phyloP scores from a whole-genome alignment of 2,888 invertebrate species.

The Bedellia somnulentella region DNA sequence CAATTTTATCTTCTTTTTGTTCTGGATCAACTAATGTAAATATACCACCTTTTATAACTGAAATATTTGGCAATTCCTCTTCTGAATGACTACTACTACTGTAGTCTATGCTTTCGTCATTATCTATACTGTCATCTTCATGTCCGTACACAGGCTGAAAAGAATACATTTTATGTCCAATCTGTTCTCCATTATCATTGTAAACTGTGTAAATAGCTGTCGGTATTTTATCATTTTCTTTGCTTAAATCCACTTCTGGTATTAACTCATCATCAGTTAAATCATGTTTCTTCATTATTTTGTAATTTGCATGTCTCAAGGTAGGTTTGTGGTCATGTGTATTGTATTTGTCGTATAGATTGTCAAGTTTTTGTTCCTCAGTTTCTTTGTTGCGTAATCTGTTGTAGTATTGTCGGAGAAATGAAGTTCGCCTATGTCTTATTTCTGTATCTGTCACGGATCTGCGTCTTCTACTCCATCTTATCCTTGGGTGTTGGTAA shows the following conservation, averaged over 20 bases:
- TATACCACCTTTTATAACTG: slow-evolving; percentile 46
- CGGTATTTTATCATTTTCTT: slow-evolving; percentile 29
- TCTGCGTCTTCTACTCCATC: slow-evolving; percentile 74
- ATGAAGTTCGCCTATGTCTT: slow-evolving; percentile 37
- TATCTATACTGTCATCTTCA: slow-evolving; percentile 25
- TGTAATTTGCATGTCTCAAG: slow-evolving; percentile 44
- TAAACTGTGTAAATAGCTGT: slow-evolving; percentile 49
- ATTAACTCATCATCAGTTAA: slow-evolving; percentile 20
- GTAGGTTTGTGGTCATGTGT: slow-evolving; percentile 38
- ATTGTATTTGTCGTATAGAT: slow-evolving; percentile 49
- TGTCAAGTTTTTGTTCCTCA: slow-evolving; percentile 26
- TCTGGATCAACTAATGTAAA: slow-evolving; percentile 29
- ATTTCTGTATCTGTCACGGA: slow-evolving; percentile 47
- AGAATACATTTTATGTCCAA: slow-evolving; percentile 45
- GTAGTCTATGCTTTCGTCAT: slow-evolving; percentile 31
- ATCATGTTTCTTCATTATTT: slow-evolving; percentile 48
- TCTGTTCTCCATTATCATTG: slow-evolving; percentile 51
- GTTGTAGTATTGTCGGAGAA: slow-evolving; percentile 43
- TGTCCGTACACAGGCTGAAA: slow-evolving; percentile 53
- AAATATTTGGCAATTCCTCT: slow-evolving; percentile 28
- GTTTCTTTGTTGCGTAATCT: slow-evolving; percentile 26
- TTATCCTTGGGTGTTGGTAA: slow-evolving; percentile 83
- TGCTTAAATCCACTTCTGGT: slow-evolving; percentile 21
- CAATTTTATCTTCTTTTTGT: slow-evolving; percentile 17
- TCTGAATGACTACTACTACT: slow-evolving; percentile 19